These are phyloP conservation scores for Heterodera filipjevi DNA, from an alignment of 2,888 invertebrate species.

Conservation along the genomic window DNA sequence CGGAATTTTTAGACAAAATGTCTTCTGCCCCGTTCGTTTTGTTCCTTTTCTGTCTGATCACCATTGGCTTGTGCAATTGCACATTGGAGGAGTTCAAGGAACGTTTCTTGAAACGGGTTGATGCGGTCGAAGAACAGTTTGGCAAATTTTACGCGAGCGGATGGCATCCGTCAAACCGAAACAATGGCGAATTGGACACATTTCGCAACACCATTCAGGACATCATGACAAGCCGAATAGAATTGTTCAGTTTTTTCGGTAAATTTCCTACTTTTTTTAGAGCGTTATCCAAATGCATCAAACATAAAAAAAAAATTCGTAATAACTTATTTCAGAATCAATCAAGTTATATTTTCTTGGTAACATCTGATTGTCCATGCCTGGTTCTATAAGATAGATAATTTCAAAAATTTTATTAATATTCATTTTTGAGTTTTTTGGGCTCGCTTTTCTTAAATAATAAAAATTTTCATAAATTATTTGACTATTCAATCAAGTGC, in stretches of 20 bases:
- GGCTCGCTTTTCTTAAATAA: too few species aligned
- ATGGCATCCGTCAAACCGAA: neutral
- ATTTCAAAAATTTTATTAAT: too few species aligned
- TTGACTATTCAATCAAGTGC: too few species aligned
- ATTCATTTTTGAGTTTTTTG: too few species aligned
- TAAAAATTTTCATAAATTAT: too few species aligned
- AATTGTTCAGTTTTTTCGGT: neutral
- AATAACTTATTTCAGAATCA: too few species aligned
- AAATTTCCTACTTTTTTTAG: neutral
- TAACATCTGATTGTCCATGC: too few species aligned
- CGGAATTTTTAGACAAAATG: too few species aligned
- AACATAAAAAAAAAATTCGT: too few species aligned
- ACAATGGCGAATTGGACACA: neutral
- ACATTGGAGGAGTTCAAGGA: neutral
- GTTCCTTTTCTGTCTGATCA: neutral
- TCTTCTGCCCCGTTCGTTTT: neutral
- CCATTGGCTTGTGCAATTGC: neutral
- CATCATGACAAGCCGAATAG: neutral
- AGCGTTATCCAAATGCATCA: too few species aligned
- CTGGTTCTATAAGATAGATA: too few species aligned
- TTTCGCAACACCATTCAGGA: neutral
- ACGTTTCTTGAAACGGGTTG: neutral
- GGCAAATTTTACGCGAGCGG: neutral
- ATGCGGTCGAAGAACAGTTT: neutral
- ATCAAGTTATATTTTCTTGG: too few species aligned